Evolutionary conservation across 2,113 vertebrate genomes (phyloP), one percentile per base, ranked within the genome.

Genomic region (Dasyprocta punctata): DNA sequence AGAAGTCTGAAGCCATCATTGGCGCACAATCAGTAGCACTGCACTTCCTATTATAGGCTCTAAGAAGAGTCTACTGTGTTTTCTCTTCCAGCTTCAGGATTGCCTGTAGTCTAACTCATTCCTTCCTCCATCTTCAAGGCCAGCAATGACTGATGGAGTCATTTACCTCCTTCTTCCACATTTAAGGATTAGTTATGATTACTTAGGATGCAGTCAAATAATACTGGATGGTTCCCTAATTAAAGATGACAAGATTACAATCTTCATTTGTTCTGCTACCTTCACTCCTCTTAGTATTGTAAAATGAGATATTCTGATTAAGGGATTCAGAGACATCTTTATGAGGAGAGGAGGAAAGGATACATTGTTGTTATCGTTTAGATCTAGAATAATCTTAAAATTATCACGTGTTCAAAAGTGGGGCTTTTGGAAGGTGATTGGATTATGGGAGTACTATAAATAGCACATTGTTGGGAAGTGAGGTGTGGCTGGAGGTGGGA

Each of bases 1-100:
- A 22, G 20, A 38, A 47, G 41, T 60, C 38, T 16, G 7, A 56
- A 2, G 1, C 47, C 16, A n/a, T 81, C 36, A 36, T 26, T 36
- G 26, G 47, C 30, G 38, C n/a, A 8, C 22, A 49, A 44, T 4
- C 0, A 20, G 7, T 49, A 28, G 36, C 12, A n/a, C 22, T 7
- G 14, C 44, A 28, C 17, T 24, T 58, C 75, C 44, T 38, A 22
- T 67, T 73, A 30, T 30, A 52, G 30, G 54, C 13, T 52, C 28
- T 13, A 7, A 65, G 36, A 47, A n/a, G 14, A 44, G 20, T 5
- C 41, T 10, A 54, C 6, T 11, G 33, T 69, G 86, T 11, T 19
- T 36, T 52, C 56, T 86, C 11, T 44, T 24, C 16, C 33, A 77
- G 20, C 10, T 7, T 80, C 60, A 33, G 14, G 38, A 38, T 0